These are phyloP conservation scores for Andrena fulva DNA, from an alignment of 2,888 invertebrate species.

Conservation along the genomic window DNA sequence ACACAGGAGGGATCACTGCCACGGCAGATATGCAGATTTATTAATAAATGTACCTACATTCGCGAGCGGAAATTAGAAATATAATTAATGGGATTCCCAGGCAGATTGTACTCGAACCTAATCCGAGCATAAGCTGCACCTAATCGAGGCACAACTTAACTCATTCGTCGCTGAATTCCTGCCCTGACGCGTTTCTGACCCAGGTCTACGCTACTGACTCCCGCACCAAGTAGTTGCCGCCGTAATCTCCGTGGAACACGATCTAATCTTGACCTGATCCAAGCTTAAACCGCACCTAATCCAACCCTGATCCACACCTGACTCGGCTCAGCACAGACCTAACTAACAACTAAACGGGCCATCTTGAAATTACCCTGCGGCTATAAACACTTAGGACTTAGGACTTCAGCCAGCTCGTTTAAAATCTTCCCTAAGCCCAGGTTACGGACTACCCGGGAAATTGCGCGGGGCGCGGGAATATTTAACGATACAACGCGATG, in stretches of 20 bases:
- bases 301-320: background rate
- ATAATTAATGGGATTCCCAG: background rate
- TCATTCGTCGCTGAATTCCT: background rate
- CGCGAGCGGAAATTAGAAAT: conserved; percentile 6
- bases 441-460: background rate
- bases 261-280: background rate
- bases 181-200: background rate
- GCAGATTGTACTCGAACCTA: background rate
- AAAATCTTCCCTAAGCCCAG: too few relatives aligned
- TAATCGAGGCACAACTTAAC: too few relatives aligned
- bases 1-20: background rate
- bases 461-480: background rate
- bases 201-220: background rate
- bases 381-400: too few relatives aligned
- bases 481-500: background rate
- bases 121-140: background rate
- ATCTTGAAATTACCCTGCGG: too few relatives aligned
- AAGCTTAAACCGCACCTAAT: background rate
- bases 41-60: background rate
- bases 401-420: too few relatives aligned
- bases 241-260: background rate
- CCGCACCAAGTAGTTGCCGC: background rate
- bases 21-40: conserved; percentile 8
- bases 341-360: background rate
- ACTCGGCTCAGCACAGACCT: background rate